A percentile compares a stretch with the other conserved stretches of the same genome.
Evolutionary conservation across 2,113 vertebrate genomes (phyloP).

Genomic region (Hyla sarda): DNA sequence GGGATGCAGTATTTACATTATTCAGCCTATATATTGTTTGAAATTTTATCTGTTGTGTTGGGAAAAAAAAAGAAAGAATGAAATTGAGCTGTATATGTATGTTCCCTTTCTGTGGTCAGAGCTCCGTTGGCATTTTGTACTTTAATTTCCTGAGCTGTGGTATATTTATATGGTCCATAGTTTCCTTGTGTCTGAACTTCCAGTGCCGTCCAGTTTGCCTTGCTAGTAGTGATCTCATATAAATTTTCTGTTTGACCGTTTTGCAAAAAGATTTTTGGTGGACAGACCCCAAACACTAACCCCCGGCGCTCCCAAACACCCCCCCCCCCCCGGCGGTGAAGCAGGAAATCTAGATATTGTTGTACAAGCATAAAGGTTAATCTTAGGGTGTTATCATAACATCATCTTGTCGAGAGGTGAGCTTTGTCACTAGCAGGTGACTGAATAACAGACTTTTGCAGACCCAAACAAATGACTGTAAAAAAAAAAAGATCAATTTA

Average conservation of each 20-base stretch:
- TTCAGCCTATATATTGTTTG: too few relatives aligned
- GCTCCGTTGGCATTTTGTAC: neutral
- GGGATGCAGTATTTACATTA: too few relatives aligned
- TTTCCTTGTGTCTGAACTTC: neutral
- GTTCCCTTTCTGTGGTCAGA: neutral
- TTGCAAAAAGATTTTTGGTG: neutral
- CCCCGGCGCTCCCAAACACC: too few relatives aligned
- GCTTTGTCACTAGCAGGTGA: too few relatives aligned
- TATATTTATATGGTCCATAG: neutral
- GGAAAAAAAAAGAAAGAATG: too few relatives aligned
- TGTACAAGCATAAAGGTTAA: neutral
- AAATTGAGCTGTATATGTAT: too few relatives aligned
- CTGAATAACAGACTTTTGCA: too few relatives aligned
- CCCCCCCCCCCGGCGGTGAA: slow-evolving; percentile 25
- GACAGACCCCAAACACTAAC: too few relatives aligned
- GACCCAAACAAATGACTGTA: too few relatives aligned
- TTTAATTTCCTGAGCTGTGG: too few relatives aligned
- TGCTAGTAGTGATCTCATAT: neutral
- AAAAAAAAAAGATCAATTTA: too few relatives aligned
- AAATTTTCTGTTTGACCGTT: neutral
- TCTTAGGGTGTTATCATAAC: neutral
- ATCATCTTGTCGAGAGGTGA: neutral
- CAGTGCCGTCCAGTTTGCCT: neutral
- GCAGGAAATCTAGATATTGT: slow-evolving; percentile 36
- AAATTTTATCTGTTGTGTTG: too few relatives aligned